Conservation (phyloP, 1,140 invertebrate genomes). For the Cyrtorhinus lividipennis region DNA sequence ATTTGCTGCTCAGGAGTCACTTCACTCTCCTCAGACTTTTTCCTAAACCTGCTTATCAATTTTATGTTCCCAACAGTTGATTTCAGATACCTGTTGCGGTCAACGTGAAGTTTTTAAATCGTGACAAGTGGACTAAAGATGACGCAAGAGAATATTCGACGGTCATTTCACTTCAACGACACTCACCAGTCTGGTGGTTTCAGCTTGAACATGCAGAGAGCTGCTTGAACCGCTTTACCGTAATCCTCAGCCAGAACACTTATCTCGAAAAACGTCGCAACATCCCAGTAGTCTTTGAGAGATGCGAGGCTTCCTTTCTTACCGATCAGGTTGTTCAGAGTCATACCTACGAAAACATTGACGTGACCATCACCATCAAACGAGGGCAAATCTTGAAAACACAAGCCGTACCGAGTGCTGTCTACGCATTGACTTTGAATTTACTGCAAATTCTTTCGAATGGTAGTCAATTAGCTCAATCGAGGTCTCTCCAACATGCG, state of each 20-base stretch:
- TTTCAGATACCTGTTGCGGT: constrained; percentile 64
- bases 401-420: too few species aligned
- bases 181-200: constrained; percentile 98
- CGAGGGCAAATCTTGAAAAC: too few species aligned
- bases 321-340: constrained; percentile 94
- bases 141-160: too few species aligned
- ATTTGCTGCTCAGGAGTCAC: constrained; percentile 65
- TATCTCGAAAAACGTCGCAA: constrained; percentile 99
- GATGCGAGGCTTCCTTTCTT: constrained; percentile 90
- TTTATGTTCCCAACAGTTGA: constrained; percentile 96
- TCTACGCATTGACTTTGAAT: too few species aligned
- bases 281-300: constrained; percentile 96
- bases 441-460: too few species aligned
- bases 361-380: too few species aligned
- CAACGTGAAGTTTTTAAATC: too few species aligned
- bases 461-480: too few species aligned
- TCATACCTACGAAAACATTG: constrained; percentile 67
- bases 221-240: constrained; percentile 90
- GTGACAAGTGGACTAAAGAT: too few species aligned
- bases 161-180: constrained; percentile 20
- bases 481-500: too few species aligned
- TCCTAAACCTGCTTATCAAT: constrained; percentile 84
- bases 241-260: constrained; percentile 95
- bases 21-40: constrained; percentile 53
- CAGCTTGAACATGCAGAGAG: constrained; percentile 96